phyloP scores from a whole-genome alignment of 2,888 invertebrate species.

The Argyra leucocephala region DNA sequence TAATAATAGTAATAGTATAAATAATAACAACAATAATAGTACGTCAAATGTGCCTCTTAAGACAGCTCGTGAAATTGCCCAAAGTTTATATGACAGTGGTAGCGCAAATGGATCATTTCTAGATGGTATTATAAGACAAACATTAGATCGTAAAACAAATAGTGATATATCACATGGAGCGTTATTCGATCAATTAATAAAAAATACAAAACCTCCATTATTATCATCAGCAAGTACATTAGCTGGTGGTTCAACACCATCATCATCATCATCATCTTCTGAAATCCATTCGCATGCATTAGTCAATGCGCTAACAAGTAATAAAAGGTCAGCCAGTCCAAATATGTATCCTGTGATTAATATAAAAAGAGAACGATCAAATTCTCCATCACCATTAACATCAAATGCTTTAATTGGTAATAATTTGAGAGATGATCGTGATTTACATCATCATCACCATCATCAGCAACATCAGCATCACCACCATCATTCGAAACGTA shows the following conservation, averaged over 20 bases:
- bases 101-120: slow-evolving; percentile 65
- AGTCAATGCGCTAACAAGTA: slow-evolving; percentile 11
- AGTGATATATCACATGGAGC: slow-evolving; percentile 49
- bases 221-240: slow-evolving; percentile 28
- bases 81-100: slow-evolving; percentile 53
- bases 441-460: slow-evolving; percentile 12
- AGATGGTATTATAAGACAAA: slow-evolving; percentile 75
- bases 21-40: slow-evolving; percentile 34
- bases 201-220: slow-evolving; percentile 45
- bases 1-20: slow-evolving; percentile 26
- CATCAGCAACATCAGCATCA: not conserved
- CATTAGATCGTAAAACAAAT: slow-evolving; percentile 55
- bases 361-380: slow-evolving; percentile 50
- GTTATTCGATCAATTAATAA: slow-evolving; percentile 54
- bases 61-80: slow-evolving; percentile 51
- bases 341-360: slow-evolving; percentile 38
- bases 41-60: slow-evolving; percentile 36
- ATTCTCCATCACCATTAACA: slow-evolving; percentile 27
- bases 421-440: slow-evolving; percentile 26
- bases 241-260: slow-evolving; percentile 30
- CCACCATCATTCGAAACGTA: slow-evolving; percentile 24
- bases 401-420: slow-evolving; percentile 10
- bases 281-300: slow-evolving; percentile 22
- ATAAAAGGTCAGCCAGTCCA: slow-evolving; percentile 40
- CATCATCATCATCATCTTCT: slow-evolving; percentile 27